Base-by-base conservation (phyloP, 30 jellyfish, hydroid and myxozoan genomes). In the Catostylus mosaicus region DNA sequence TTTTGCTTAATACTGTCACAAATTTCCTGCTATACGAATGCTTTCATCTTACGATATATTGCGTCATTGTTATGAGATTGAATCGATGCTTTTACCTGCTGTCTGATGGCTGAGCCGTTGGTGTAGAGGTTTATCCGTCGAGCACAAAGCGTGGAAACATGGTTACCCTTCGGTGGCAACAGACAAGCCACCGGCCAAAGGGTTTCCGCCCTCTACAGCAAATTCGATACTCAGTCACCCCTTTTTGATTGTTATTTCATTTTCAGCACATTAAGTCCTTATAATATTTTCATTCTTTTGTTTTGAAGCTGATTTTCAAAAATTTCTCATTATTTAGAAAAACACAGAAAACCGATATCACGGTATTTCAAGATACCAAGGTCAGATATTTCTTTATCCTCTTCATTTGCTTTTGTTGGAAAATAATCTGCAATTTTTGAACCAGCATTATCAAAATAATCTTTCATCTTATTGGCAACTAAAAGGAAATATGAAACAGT, bases 41-140 rank as follows among this genome's bases (percentile, higher is more conserved):
- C n/a, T n/a, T n/a, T n/a, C 54, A 5, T 40, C 11, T 40, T 52
- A 3, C 29, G 67, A 16, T 4, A 52, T 52, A n/a, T 52, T 52
- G 26, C 67, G 19, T 52, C 67, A 52, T n/a, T 20, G 26, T 20
- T 7, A 52, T 10, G 3, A 16, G 67, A 52, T 10, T 7, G 6
- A 10, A 10, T 52, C 8, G 26, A 10, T 52, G 67, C 29, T 7
- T 7, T 16, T 10, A 10, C 67, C 3, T 3, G 7, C 7, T 3
- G 23, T 10, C 30, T 7, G 67, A 10, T 52, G 67, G 30, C 67
- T 52, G 67, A 52, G 67, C 67, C 67, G 67, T 52, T 52, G 67
- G 67, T 52, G 67, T 52, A 52, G 67, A 20, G 67, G 67, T 7
- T n/a, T 52, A 52, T 52, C 29, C 29, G 56, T 52, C 29, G 67